These are phyloP conservation scores for Hydroisotoma schaefferi DNA, from an alignment of 2,888 invertebrate genomes.

Conservation along the genomic window DNA sequence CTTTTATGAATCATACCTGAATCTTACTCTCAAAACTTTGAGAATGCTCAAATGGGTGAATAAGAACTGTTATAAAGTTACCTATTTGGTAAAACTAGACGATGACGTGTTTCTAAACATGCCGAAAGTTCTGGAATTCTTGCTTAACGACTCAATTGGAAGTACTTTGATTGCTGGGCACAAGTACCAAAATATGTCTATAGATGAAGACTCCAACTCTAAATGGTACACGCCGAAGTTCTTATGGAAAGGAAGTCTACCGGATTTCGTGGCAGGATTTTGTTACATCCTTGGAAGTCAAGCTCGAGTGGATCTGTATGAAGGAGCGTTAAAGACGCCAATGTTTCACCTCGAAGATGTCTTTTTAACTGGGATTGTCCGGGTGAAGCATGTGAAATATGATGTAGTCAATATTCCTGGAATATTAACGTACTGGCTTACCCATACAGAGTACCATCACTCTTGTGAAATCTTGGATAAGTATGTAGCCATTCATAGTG, in stretches of 20 bases:
- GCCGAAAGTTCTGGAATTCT: slow-evolving; percentile 38
- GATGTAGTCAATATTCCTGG: not conserved
- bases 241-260: slow-evolving; percentile 49
- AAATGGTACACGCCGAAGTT: slow-evolving; percentile 50
- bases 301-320: slow-evolving; percentile 47
- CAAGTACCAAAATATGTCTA: slow-evolving; percentile 49
- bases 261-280: slow-evolving; percentile 51
- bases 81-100: slow-evolving; percentile 50
- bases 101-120: slow-evolving; percentile 50
- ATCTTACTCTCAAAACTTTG: slow-evolving; percentile 45
- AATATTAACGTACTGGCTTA: not conserved
- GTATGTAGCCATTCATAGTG: not conserved
- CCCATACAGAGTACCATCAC: not conserved
- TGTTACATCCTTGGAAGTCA: slow-evolving; percentile 50
- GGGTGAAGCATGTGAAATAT: not conserved
- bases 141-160: slow-evolving; percentile 28
- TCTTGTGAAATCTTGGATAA: not conserved
- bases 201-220: slow-evolving; percentile 49
- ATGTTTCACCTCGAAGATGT: slow-evolving; percentile 52
- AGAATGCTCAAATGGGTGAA: slow-evolving; percentile 45
- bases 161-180: slow-evolving; percentile 49
- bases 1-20: slow-evolving; percentile 41
- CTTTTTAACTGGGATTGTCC: slow-evolving; percentile 50
- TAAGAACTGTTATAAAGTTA: slow-evolving; percentile 31
- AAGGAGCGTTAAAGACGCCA: slow-evolving; percentile 46